phyloP scores from a whole-genome alignment of 2,113 vertebrate species.

The Crotophaga sulcirostris region DNA sequence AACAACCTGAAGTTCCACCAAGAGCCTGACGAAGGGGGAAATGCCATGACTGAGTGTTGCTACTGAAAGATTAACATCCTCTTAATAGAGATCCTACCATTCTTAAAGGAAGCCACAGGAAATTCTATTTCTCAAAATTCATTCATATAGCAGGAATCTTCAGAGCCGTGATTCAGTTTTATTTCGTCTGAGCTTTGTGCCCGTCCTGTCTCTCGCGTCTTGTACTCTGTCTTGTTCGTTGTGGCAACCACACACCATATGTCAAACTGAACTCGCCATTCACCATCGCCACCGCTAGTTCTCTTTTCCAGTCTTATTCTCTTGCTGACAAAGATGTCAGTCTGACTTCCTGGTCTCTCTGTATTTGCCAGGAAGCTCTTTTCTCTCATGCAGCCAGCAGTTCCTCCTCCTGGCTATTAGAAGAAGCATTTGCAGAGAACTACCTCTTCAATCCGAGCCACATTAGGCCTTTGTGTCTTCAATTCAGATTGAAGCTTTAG shows the following conservation, averaged over 20 bases:
- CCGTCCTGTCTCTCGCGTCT: neutral
- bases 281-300: neutral
- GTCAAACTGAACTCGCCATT: neutral
- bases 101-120: neutral
- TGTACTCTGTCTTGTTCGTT: neutral
- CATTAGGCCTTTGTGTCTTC: neutral
- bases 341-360: neutral
- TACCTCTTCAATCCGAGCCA: neutral
- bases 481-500: neutral
- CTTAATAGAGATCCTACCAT: neutral
- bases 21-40: neutral
- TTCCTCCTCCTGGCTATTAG: neutral
- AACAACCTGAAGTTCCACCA: neutral
- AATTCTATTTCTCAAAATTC: neutral
- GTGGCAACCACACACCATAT: neutral
- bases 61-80: neutral
- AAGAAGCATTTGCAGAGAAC: neutral
- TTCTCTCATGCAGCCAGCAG: neutral
- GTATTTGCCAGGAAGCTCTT: neutral
- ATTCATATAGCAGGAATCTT: neutral
- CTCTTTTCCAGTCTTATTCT: neutral
- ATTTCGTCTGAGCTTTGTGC: neutral
- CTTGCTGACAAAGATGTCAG: fast-evolving
- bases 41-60: neutral
- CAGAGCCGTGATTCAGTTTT: neutral